Conservation (phyloP, 2,797 vertebrate species). For the Chloroceryle amazona region DNA sequence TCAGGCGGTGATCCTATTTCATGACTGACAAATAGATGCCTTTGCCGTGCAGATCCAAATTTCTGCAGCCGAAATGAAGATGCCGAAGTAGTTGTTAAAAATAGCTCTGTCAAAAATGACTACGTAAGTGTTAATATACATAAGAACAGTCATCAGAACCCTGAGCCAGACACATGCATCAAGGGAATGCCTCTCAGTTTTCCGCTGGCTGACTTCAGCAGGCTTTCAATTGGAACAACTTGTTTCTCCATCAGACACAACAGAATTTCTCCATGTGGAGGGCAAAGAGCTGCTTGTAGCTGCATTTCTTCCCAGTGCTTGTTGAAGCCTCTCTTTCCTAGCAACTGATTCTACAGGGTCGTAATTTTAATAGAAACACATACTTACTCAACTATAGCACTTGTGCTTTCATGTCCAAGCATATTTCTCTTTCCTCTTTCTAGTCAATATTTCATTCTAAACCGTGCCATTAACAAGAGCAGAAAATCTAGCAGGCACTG, state of each 20-base stretch:
- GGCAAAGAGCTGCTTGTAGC: neutral
- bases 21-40: neutral
- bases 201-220: neutral
- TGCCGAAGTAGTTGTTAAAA: neutral
- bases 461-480: neutral
- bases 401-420: neutral
- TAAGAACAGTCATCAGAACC: neutral
- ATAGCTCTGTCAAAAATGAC: neutral
- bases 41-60: neutral
- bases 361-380: neutral
- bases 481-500: neutral
- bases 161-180: neutral
- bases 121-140: neutral
- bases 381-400: neutral
- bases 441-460: constrained; percentile 18
- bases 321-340: neutral
- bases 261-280: neutral
- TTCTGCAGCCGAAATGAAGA: constrained; percentile 11
- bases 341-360: neutral
- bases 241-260: neutral
- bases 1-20: neutral
- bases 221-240: neutral
- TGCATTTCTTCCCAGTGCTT: neutral
- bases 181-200: neutral
- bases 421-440: neutral